Percentiles rank a stretch among this genome's conserved stretches.
These are phyloP conservation scores for Idaea biselata DNA, from an alignment of 2,888 invertebrate genomes.

Conservation along the genomic window DNA sequence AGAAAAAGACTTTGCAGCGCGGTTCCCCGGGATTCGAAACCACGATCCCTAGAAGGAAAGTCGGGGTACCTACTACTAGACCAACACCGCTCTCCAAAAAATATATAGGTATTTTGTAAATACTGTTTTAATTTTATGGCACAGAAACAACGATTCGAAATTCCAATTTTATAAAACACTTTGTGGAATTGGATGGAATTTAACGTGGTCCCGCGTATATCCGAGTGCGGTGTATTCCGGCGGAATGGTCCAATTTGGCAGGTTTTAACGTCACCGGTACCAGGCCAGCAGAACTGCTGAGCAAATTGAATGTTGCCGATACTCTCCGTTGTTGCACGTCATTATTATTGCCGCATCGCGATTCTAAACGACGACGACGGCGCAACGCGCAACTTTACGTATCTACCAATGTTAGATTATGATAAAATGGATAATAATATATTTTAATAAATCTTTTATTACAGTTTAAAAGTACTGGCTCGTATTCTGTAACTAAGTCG, in stretches of 20 bases:
- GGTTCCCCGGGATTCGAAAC: too few species aligned
- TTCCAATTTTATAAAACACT: not conserved
- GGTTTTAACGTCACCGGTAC: slow-evolving; percentile 45
- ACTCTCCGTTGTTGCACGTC: not conserved
- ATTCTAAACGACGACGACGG: too few species aligned
- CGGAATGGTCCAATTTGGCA: slow-evolving; percentile 55
- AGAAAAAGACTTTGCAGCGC: too few species aligned
- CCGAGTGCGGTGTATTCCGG: slow-evolving; percentile 32
- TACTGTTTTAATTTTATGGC: not conserved
- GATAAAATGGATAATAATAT: too few species aligned
- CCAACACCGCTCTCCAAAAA: not conserved
- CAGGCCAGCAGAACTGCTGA: slow-evolving; percentile 47
- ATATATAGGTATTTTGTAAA: not conserved
- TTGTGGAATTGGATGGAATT: not conserved
- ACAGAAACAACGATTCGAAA: not conserved
- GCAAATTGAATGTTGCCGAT: slow-evolving; percentile 63
- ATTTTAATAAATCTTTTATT: too few species aligned
- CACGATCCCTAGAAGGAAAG: too few species aligned
- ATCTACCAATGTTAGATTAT: too few species aligned
- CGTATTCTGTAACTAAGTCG: too few species aligned
- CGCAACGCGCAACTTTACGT: too few species aligned
- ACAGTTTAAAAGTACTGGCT: too few species aligned
- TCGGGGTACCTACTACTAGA: too few species aligned
- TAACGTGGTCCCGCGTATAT: not conserved
- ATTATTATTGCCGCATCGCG: not conserved